These are phyloP conservation scores for Notoglanidium macrostoma DNA, from an alignment of 2,797 vertebrate genomes.

Conservation along the genomic window DNA sequence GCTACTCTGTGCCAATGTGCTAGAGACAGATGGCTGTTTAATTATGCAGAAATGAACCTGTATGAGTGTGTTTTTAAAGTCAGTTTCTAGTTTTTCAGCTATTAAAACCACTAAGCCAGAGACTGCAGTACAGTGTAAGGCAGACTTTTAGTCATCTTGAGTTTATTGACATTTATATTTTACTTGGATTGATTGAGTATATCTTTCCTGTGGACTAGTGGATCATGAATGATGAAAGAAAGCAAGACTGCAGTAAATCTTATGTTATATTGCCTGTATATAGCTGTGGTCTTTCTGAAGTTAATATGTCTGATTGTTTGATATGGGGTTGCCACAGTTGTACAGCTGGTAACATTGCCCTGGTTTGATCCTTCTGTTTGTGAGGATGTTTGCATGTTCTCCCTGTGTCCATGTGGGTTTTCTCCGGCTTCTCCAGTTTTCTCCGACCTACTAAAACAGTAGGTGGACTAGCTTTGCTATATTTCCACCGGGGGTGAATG, in stretches of 20 bases:
- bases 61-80: conserved; percentile 38
- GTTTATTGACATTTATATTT: neutral
- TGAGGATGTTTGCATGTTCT: neutral
- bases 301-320: neutral
- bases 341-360: neutral
- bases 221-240: neutral
- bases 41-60: conserved; percentile 59
- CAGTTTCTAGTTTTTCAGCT: conserved; percentile 25
- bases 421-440: neutral
- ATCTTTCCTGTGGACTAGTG: neutral
- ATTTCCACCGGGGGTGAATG: neutral
- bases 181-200: neutral
- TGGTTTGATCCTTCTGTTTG: neutral
- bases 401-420: neutral
- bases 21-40: conserved; percentile 57
- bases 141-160: neutral
- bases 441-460: neutral
- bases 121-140: neutral
- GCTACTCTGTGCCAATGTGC: conserved; percentile 52
- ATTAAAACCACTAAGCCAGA: neutral
- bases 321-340: neutral
- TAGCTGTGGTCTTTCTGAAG: neutral
- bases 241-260: neutral
- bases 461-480: conserved; percentile 7
- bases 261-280: neutral